phyloP scores from a whole-genome alignment of 2,797 vertebrate genomes.

The Falco peregrinus region DNA sequence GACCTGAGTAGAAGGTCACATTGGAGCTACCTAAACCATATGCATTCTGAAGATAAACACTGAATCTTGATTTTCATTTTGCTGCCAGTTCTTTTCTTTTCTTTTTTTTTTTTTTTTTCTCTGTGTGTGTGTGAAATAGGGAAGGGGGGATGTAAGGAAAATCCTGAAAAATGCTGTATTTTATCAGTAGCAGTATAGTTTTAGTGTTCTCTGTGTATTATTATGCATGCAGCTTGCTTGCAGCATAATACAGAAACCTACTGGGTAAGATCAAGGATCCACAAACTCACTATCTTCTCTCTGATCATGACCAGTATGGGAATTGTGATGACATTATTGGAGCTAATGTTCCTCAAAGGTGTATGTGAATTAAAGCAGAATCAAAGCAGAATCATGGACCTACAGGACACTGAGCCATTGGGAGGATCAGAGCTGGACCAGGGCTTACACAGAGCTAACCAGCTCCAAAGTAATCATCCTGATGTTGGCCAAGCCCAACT shows the following conservation, averaged over 20 bases:
- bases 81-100: not conserved
- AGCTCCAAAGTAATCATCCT: not conserved
- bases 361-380: not conserved
- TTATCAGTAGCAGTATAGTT: not conserved
- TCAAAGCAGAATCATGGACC: not conserved
- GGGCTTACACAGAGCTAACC: not conserved
- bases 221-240: not conserved
- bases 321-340: not conserved
- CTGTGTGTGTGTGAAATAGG: not conserved
- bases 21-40: conserved; percentile 60
- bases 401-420: not conserved
- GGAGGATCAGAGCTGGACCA: not conserved
- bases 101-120: not conserved
- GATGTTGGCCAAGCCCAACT: not conserved
- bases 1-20: conserved; percentile 61
- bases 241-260: not conserved
- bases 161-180: not conserved
- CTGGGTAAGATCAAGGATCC: not conserved
- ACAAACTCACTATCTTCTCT: not conserved
- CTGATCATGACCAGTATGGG: not conserved
- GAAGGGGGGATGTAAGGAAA: not conserved
- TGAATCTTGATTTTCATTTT: conserved; percentile 41
- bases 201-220: not conserved
- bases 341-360: not conserved
- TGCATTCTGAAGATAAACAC: conserved; percentile 50